Evolutionary conservation across 2,797 vertebrate species (phyloP).

Genomic region (Alcedo atthis): DNA sequence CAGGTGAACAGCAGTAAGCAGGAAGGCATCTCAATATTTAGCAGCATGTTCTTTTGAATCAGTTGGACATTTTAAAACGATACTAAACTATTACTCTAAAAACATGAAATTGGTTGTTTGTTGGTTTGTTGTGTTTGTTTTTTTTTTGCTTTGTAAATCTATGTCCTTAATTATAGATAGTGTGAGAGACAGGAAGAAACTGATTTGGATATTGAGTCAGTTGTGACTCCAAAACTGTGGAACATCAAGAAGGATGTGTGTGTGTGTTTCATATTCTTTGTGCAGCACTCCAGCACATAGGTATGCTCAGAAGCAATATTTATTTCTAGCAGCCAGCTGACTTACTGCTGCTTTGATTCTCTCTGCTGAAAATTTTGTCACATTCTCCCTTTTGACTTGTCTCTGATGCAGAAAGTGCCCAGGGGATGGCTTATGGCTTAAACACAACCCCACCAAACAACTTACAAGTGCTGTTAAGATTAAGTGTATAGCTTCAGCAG

Average conservation of each 20-base stretch:
- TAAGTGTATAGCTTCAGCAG: background rate
- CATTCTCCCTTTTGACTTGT: background rate
- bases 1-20: too few species aligned
- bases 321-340: background rate
- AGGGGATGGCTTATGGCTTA: background rate
- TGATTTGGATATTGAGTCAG: background rate
- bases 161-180: background rate
- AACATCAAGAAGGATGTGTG: background rate
- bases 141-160: background rate
- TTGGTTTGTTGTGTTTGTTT: too few species aligned
- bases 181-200: background rate
- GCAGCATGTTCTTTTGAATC: too few species aligned
- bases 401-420: background rate
- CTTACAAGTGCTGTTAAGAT: background rate
- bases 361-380: background rate
- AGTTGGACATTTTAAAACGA: too few species aligned
- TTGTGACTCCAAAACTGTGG: background rate
- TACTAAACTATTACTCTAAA: too few species aligned
- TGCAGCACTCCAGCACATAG: background rate
- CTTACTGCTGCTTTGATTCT: background rate
- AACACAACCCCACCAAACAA: background rate
- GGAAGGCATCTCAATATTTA: too few species aligned
- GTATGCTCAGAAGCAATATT: background rate
- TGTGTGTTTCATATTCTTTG: background rate
- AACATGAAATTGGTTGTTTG: too few species aligned